Percentiles rank a stretch among this genome's conserved stretches.
phyloP scores from a whole-genome alignment of 2,113 vertebrate species.

The Neopipo cinnamomea region DNA sequence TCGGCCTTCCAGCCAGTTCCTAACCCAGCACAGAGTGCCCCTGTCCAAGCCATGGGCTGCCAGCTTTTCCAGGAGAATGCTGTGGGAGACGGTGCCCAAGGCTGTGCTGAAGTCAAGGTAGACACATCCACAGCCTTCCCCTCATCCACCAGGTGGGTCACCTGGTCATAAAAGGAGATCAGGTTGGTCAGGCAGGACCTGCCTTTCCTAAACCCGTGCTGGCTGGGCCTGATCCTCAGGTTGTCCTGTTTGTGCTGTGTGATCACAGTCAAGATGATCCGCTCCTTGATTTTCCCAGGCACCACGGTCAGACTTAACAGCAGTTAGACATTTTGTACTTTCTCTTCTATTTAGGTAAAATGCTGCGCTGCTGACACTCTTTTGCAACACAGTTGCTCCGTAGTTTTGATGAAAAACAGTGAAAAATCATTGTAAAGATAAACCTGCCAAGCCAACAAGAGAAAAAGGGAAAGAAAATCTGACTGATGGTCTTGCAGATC shows the following conservation, averaged over 20 bases:
- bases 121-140: background rate
- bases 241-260: background rate
- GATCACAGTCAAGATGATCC: background rate
- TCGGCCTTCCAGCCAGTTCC: no score
- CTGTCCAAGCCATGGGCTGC: no score
- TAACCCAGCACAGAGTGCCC: no score
- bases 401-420: background rate
- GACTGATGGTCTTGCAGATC: background rate
- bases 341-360: background rate
- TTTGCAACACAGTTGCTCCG: background rate
- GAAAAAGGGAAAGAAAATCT: background rate
- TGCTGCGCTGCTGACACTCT: background rate
- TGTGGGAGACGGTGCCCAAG: no score
- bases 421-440: background rate
- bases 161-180: background rate
- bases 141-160: background rate
- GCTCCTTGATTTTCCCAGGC: background rate
- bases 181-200: background rate
- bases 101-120: no score
- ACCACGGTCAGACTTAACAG: background rate
- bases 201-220: background rate
- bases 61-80: no score
- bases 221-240: background rate
- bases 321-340: background rate
- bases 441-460: background rate